Evolutionary conservation across 2,797 vertebrate species (phyloP).

Genomic region (Sebastes vulpes): DNA sequence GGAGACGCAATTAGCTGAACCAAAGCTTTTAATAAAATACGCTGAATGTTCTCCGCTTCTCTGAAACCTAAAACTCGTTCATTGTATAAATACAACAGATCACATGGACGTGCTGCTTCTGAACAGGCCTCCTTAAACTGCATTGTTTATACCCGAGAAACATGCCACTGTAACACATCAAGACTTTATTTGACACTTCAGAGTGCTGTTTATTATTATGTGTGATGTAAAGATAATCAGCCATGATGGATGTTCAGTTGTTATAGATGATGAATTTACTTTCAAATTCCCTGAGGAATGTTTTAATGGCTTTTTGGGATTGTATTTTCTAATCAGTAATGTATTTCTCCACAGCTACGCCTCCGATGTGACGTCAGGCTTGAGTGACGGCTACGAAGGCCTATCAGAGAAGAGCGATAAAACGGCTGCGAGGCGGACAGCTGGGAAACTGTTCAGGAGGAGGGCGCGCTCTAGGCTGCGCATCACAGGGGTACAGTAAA

Average conservation of each 20-base stretch:
- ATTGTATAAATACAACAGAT: conserved; percentile 27
- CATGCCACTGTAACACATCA: conserved; percentile 16
- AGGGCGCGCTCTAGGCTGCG: conserved; percentile 92
- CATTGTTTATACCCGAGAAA: conserved; percentile 14
- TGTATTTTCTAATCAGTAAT: background rate
- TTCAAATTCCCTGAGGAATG: conserved; percentile 6
- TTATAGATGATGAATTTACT: conserved; percentile 5
- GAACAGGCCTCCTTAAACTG: background rate
- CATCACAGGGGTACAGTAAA: conserved; percentile 91
- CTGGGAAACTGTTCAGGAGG: conserved; percentile 89
- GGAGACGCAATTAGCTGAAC: conserved; percentile 76
- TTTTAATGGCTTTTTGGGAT: background rate
- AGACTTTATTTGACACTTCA: conserved; percentile 17
- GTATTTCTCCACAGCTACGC: conserved; percentile 85
- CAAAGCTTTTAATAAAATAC: conserved; percentile 57
- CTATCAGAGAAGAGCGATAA: conserved; percentile 84
- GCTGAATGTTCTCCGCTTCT: conserved; percentile 51
- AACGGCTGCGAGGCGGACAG: conserved; percentile 76
- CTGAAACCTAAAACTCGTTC: conserved; percentile 39
- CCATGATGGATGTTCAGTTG: background rate
- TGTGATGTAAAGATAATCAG: background rate
- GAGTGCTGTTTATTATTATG: conserved; percentile 34
- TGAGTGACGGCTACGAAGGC: conserved; percentile 93
- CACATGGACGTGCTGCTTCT: background rate
- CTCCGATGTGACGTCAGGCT: conserved; percentile 92